Evolutionary conservation across 1,140 invertebrate species (phyloP).

Genomic region (Eumeta japonica): DNA sequence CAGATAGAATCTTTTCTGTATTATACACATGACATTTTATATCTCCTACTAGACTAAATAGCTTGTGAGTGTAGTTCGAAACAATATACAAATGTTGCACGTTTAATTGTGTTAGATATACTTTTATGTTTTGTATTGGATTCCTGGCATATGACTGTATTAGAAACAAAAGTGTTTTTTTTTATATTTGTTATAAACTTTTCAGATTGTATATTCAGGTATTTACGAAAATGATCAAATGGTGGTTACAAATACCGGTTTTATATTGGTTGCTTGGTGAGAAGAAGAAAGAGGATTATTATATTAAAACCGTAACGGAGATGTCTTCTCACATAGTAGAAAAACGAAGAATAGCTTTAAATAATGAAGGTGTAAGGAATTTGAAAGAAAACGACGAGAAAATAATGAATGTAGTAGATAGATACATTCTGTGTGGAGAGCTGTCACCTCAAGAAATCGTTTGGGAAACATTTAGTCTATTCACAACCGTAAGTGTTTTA

Average conservation of each 20-base stretch:
- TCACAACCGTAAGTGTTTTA: conserved; percentile 30
- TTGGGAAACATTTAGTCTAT: conserved; percentile 28
- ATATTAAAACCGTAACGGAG: conserved; percentile 15
- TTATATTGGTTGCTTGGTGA: conserved; percentile 22
- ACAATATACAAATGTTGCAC: too few species aligned
- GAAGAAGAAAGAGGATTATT: conserved; percentile 15
- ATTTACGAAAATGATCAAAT: conserved; percentile 34
- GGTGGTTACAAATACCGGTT: conserved; percentile 36
- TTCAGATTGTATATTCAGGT: conserved; percentile 29
- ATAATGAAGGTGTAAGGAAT: not conserved
- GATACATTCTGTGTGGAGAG: conserved; percentile 23
- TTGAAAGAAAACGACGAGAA: conserved; percentile 9
- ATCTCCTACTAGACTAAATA: too few species aligned
- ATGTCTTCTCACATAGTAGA: conserved; percentile 23
- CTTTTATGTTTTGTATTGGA: too few species aligned
- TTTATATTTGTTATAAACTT: too few species aligned
- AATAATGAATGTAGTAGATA: conserved; percentile 25
- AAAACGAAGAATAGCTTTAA: conserved; percentile 18
- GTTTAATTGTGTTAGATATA: too few species aligned
- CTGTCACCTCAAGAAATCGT: conserved; percentile 23
- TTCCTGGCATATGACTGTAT: too few species aligned
- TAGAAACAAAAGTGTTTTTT: too few species aligned
- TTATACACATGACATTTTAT: too few species aligned
- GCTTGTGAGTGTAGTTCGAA: too few species aligned
- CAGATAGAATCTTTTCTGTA: too few species aligned